Evolutionary conservation across 2,113 vertebrate species (phyloP), one percentile per base, ranked within the genome.

Genomic region (Hyla sarda): DNA sequence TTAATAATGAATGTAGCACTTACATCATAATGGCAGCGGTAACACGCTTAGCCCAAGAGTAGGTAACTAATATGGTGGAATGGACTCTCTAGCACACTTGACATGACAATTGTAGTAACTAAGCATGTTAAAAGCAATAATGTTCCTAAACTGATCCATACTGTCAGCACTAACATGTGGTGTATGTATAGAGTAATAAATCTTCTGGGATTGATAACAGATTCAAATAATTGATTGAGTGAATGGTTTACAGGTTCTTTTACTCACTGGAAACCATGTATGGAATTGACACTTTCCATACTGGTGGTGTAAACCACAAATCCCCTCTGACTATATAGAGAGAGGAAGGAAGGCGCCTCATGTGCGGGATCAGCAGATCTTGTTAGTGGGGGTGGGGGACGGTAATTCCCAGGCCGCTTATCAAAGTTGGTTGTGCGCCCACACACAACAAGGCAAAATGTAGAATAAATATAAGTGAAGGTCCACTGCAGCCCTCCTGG

Each of bases 181-280:
- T 56, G 23, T 58, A 62, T 62, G 21, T 28, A 13, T n/a, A 19
- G 37, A 19, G 54, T 47, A 28, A 81, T 47, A 81, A 45, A 81
- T 47, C 34, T 62, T 25, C 37, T 17, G 56, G 56, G 34, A 62
- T 25, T 2, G 34, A 60, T 80, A 41, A 41, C 13, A 28, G 34
- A 81, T 81, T 65, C 56, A 81, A 45, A 13, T 65, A 62, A 81
- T 81, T 65, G 78, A 81, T 81, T 81, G 23, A 16, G 37, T 28
- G 37, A 11, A 62, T 81, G 58, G 28, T 23, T 81, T 47, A 81
- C 58, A 65, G 28, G 23, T 62, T 37, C n/a, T 47, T 28, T 23
- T 81, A 41, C 5, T 41, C 34, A 41, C 56, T 1, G 14, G 52
- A 56, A 6, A 34, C 56, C 5, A 41, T 79, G 21, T 56, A 56